Conservation (phyloP, 2,113 vertebrate genomes). For the Poeciliopsis turrubarensis region DNA sequence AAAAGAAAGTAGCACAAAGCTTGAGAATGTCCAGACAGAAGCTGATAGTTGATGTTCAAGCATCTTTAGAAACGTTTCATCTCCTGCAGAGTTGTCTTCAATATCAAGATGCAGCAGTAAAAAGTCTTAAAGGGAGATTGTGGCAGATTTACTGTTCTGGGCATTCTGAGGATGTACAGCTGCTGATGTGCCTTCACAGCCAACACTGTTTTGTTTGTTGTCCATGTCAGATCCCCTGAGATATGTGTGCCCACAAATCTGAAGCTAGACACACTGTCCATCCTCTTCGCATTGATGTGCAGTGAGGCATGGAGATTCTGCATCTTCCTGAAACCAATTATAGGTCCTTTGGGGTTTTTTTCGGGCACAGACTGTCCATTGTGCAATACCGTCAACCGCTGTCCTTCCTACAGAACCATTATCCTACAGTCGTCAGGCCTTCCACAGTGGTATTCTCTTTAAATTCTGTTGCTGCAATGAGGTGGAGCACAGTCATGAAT, state of each 20-base stretch:
- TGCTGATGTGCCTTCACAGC: not conserved
- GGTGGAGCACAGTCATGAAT: not conserved
- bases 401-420: not conserved
- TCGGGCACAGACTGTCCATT: not conserved
- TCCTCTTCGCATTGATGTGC: not conserved
- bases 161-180: not conserved
- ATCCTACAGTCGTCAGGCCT: not conserved
- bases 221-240: not conserved
- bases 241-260: not conserved
- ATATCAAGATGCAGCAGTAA: not conserved
- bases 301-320: not conserved
- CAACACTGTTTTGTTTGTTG: not conserved
- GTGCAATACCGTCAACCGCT: not conserved
- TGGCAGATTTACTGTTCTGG: not conserved
- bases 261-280: not conserved
- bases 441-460: not conserved
- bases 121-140: too few relatives aligned
- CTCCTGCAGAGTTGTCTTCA: not conserved
- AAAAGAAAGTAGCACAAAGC: too few relatives aligned
- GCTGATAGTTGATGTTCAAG: not conserved
- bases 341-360: not conserved
- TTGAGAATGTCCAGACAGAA: not conserved
- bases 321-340: not conserved
- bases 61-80: not conserved
- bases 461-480: too few relatives aligned